Evolutionary conservation across 2,113 vertebrate species (phyloP), one percentile per base, ranked within the genome.

Genomic region (Chionodraco myersi): DNA sequence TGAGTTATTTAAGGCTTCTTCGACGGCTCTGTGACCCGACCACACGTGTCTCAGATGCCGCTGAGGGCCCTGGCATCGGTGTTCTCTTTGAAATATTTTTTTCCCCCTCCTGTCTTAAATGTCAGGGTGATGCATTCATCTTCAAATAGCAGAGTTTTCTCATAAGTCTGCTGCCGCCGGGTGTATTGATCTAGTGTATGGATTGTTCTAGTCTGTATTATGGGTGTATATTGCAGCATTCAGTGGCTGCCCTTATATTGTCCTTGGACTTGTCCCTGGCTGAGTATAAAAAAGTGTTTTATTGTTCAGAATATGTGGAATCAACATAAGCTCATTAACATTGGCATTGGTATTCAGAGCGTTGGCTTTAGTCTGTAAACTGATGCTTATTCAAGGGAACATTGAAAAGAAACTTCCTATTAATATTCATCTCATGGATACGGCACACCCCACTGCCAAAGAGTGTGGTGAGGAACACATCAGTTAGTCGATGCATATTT

Each of bases 1-100:
- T 77, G 77, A 80, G 58, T 88, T 90, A 86, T 88, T 89, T 82
- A 82, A 80, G 73, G 78, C 15, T 23, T 47, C 65, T 64, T 63
- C 8, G 12, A 26, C 10, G 13, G 18, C 56, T 81, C 73, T 15
- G 34, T n/a, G 65, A 79, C 73, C 70, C 53, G 54, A 86, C 72
- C 61, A 59, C 66, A 72, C 76, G 70, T 74, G 61, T 77, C 53
- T 74, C 53, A 62, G 57, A 84, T 64, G 66, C 21, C 3, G 9
- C 77, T 63, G 23, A 82, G 23, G 62, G 56, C 36, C 56, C 5
- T 4, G 57, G 57, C 72, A 70, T 62, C 74, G 36, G 54, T 48
- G 72, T 41, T 80, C 61, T 58, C 44, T 82, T 61, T 76, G 18
- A 72, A 47, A 18, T 34, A 30, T 30, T 3, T 69, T 67, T 49